These are phyloP conservation scores for Gobionotothen gibberifrons DNA, from an alignment of 2,797 vertebrate genomes.

Conservation along the genomic window DNA sequence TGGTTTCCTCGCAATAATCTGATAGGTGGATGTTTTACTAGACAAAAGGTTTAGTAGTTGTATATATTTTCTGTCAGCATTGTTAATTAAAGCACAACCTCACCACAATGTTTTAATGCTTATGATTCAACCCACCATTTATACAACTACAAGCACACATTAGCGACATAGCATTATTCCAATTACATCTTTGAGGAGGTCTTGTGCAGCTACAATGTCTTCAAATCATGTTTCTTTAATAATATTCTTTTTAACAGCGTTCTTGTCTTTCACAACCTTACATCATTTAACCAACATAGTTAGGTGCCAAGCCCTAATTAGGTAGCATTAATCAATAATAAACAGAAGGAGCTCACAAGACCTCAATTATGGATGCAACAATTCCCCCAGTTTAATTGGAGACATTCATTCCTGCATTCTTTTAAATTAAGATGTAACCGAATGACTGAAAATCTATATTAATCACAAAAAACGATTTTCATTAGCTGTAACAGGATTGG, in stretches of 20 bases:
- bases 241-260: slow-evolving; percentile 37
- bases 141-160: slow-evolving; percentile 10
- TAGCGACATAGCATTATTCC: slow-evolving; percentile 4
- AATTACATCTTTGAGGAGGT: slow-evolving; percentile 34
- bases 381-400: slow-evolving; percentile 45
- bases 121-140: slow-evolving; percentile 37
- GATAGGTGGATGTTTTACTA: slow-evolving; percentile 7
- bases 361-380: slow-evolving; percentile 44
- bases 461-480: slow-evolving; percentile 2
- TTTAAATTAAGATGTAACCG: slow-evolving; percentile 31
- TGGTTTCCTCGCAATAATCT: slow-evolving; percentile 20
- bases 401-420: slow-evolving; percentile 36
- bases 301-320: slow-evolving; percentile 65
- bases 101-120: slow-evolving; percentile 11
- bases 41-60: neutral
- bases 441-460: slow-evolving; percentile 19
- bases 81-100: slow-evolving; percentile 16
- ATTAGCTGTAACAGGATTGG: neutral
- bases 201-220: slow-evolving; percentile 35
- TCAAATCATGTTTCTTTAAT: slow-evolving; percentile 59
- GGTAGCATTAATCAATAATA: slow-evolving; percentile 68
- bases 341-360: slow-evolving; percentile 48
- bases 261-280: slow-evolving; percentile 70
- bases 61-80: slow-evolving; percentile 6
- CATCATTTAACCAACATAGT: slow-evolving; percentile 65